phyloP scores from a whole-genome alignment of 1,140 invertebrate genomes.

The Platorchestia sp. region DNA sequence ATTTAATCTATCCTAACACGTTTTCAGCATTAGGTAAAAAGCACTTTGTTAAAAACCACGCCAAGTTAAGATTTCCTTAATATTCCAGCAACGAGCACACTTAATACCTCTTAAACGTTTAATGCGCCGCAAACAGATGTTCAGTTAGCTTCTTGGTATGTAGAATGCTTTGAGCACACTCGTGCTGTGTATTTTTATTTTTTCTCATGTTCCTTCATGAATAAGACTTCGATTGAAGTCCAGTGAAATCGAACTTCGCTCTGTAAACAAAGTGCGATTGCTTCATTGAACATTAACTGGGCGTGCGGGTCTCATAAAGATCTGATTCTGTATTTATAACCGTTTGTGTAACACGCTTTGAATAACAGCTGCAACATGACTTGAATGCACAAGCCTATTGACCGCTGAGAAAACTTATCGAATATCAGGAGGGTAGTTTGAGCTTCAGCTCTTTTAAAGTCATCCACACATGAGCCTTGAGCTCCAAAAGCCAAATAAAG shows the following conservation, averaged over 20 bases:
- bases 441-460: background rate
- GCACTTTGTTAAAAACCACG: no score
- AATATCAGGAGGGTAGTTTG: background rate
- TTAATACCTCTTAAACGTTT: no score
- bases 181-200: background rate
- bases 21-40: no score
- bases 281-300: background rate
- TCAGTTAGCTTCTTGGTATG: background rate
- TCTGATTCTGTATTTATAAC: background rate
- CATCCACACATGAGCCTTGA: background rate
- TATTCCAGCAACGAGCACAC: background rate
- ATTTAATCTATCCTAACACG: no score
- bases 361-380: background rate
- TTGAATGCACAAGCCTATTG: background rate
- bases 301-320: background rate
- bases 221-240: background rate
- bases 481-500: background rate
- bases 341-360: background rate
- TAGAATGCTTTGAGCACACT: background rate
- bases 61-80: background rate
- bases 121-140: no score
- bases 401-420: background rate
- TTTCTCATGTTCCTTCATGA: background rate
- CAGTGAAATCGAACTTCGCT: background rate
- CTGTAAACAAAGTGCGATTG: background rate